Conservation (phyloP, 2,113 vertebrate genomes). For the Tricholaema leucomelas region DNA sequence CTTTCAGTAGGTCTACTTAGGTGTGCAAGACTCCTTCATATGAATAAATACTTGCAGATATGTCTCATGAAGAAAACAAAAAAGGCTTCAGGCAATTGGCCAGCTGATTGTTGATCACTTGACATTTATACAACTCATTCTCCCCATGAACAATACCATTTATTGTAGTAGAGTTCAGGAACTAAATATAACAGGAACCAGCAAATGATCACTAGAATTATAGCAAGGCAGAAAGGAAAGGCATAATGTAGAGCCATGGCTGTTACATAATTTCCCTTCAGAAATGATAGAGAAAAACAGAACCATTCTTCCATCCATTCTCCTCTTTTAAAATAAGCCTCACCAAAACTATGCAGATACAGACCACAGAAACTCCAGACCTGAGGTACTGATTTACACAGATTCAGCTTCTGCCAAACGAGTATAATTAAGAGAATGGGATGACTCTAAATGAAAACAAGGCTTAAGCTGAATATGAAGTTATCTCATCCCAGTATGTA, state of each 20-base stretch:
- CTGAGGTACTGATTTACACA: background rate
- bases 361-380: background rate
- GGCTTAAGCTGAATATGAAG: background rate
- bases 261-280: constrained; percentile 27
- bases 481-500: background rate
- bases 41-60: background rate
- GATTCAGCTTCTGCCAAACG: background rate
- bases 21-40: background rate
- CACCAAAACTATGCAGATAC: background rate
- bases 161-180: constrained; percentile 37
- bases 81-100: background rate
- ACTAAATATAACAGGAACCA: constrained; percentile 28
- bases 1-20: background rate
- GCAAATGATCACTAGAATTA: constrained; percentile 35
- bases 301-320: background rate
- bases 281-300: background rate
- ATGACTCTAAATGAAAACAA: background rate
- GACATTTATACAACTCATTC: constrained; percentile 31
- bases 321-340: background rate
- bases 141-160: constrained; percentile 26
- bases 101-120: constrained; percentile 43
- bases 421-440: background rate
- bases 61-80: constrained; percentile 32
- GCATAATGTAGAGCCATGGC: background rate
- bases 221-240: constrained; percentile 10